These are phyloP conservation scores for Cyclura pinguis DNA, from an alignment of 2,797 vertebrate genomes.

Conservation along the genomic window DNA sequence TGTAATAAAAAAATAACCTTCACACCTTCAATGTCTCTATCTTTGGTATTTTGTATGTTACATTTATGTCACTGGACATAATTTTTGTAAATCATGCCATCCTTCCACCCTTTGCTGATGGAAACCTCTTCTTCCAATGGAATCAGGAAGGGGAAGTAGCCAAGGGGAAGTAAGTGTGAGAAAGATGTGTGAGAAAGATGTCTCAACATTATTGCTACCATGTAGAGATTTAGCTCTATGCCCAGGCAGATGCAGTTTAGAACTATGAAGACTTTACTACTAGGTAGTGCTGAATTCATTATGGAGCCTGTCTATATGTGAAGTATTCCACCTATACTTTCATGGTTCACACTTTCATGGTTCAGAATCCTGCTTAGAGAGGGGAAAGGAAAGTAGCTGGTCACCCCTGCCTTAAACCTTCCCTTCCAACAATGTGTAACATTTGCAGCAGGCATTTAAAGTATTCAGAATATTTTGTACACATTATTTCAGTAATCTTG, in stretches of 20 bases:
- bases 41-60: neutral
- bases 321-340: neutral
- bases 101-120: too few relatives aligned
- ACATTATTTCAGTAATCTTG: neutral
- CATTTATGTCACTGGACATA: neutral
- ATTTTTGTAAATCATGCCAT: neutral
- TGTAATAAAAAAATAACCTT: neutral
- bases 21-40: neutral
- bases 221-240: neutral
- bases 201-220: neutral
- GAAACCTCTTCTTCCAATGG: neutral
- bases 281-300: neutral
- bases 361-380: neutral
- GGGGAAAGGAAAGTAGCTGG: too few relatives aligned
- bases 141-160: neutral
- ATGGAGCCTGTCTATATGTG: neutral
- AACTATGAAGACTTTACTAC: neutral
- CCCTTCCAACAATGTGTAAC: neutral
- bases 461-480: neutral
- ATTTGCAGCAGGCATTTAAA: neutral
- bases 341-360: neutral
- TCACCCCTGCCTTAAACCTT: neutral
- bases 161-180: neutral
- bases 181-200: neutral
- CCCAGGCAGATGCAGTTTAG: neutral